phyloP scores from a whole-genome alignment of 2,888 invertebrate genomes.

The Sphinx pinastri region DNA sequence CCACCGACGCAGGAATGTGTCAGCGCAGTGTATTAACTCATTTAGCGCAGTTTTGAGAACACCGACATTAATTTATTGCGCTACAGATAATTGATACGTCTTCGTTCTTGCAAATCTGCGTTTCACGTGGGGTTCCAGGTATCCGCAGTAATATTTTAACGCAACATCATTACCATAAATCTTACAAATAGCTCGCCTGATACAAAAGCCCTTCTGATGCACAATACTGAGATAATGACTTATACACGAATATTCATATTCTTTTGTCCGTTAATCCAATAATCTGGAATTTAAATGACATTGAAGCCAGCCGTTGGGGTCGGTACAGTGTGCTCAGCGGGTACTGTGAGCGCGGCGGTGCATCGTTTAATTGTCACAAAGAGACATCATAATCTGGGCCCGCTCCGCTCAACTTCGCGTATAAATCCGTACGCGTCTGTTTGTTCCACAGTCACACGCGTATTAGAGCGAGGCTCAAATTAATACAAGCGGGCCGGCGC shows the following conservation, averaged over 20 bases:
- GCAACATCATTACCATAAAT: not conserved
- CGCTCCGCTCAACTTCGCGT: slow-evolving; percentile 67
- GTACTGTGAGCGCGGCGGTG: not conserved
- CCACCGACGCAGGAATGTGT: slow-evolving; percentile 17
- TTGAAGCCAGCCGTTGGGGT: not conserved
- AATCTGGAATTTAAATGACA: slow-evolving; percentile 8
- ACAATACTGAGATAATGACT: not conserved
- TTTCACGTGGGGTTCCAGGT: not conserved
- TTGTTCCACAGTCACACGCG: slow-evolving; percentile 72
- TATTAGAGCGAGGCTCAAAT: slow-evolving; percentile 78
- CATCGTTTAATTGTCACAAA: slow-evolving; percentile 27
- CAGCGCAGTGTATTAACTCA: slow-evolving; percentile 17
- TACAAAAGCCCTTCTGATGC: not conserved
- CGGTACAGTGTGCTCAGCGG: not conserved
- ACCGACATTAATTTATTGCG: slow-evolving; percentile 1
- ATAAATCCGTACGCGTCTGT: slow-evolving; percentile 72
- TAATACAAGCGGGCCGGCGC: slow-evolving; percentile 73
- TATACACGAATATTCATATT: not conserved
- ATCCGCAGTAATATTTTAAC: not conserved
- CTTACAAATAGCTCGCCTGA: not conserved
- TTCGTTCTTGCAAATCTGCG: slow-evolving; percentile 10
- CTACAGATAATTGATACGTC: slow-evolving; percentile 14
- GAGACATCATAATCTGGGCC: slow-evolving; percentile 72
- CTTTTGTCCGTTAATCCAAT: slow-evolving; percentile 16
- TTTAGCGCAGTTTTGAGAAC: slow-evolving; percentile 17